Percentiles rank a stretch among this genome's conserved stretches.
Evolutionary conservation across 2,888 invertebrate genomes (phyloP).

Genomic region (Cantharis lateralis): DNA sequence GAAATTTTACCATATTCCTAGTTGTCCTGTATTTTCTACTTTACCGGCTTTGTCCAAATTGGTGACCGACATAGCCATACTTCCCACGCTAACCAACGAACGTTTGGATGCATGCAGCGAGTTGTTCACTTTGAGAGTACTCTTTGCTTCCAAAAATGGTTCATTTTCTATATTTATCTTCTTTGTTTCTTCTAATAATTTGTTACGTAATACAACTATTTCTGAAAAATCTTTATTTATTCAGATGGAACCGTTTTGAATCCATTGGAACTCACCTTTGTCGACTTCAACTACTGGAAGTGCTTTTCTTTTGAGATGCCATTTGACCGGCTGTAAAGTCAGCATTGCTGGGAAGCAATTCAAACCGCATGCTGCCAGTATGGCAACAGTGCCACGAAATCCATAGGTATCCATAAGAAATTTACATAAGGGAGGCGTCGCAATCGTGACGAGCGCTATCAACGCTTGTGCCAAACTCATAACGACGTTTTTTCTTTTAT

Average conservation of each 20-base stretch:
- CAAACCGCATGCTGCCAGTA: constrained; percentile 69
- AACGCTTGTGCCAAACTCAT: constrained; percentile 77
- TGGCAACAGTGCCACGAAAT: constrained; percentile 70
- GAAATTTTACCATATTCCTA: constrained; percentile 3
- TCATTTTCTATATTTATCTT: constrained; percentile 7
- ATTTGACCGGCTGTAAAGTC: constrained; percentile 75
- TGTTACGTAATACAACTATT: not conserved
- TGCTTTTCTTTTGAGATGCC: constrained; percentile 64
- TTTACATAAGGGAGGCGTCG: constrained; percentile 69
- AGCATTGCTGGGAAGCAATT: constrained; percentile 71
- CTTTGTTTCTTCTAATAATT: not conserved
- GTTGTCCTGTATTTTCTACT: not conserved
- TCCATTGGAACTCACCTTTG: constrained; percentile 11
- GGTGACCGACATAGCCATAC: constrained; percentile 41
- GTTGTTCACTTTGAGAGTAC: not conserved
- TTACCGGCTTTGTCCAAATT: constrained; percentile 28
- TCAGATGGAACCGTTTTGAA: not conserved
- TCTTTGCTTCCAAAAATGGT: constrained; percentile 7
- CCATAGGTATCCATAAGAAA: constrained; percentile 67
- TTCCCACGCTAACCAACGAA: constrained; percentile 45
- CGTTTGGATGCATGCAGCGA: constrained; percentile 25
- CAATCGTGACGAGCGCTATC: constrained; percentile 70
- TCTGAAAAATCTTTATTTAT: not conserved
- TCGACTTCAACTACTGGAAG: constrained; percentile 36
- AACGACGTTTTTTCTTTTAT: constrained; percentile 69